Percentiles rank a stretch among this genome's conserved stretches.
Evolutionary conservation across 2,797 vertebrate genomes (phyloP).

Genomic region (Serranus cabrilla): DNA sequence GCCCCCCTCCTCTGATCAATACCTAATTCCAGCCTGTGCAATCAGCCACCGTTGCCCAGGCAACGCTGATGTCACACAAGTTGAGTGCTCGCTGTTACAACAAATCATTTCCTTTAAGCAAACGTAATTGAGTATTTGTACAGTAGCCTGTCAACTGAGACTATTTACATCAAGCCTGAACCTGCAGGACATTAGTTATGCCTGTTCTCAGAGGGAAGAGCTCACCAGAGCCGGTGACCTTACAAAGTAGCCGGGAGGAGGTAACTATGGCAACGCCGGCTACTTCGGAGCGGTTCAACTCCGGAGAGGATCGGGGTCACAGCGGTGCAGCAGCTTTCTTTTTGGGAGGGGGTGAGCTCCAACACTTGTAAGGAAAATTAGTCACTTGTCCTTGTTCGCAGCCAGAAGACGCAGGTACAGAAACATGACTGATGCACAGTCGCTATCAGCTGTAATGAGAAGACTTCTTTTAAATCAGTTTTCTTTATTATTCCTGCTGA

Average conservation of each 20-base stretch:
- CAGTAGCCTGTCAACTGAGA: conserved; percentile 94
- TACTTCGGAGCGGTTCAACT: conserved; percentile 78
- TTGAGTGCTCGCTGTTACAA: conserved; percentile 94
- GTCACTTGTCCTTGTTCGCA: conserved; percentile 65
- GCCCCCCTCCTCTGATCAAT: conserved; percentile 93
- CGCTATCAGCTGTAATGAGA: conserved; percentile 65
- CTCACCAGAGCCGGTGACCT: conserved; percentile 88
- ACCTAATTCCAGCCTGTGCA: conserved; percentile 97
- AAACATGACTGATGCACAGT: conserved; percentile 66
- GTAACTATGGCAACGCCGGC: conserved; percentile 91
- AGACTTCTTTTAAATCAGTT: conserved; percentile 78
- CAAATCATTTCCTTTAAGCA: conserved; percentile 99
- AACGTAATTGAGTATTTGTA: conserved; percentile 97
- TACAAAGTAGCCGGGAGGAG: conserved; percentile 90
- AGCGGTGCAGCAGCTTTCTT: conserved; percentile 56
- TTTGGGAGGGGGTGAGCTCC: conserved; percentile 45
- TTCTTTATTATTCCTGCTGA: conserved; percentile 78
- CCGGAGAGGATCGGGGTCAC: conserved; percentile 72
- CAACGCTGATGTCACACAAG: conserved; percentile 97
- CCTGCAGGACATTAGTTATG: conserved; percentile 94
- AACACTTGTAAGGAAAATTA: conserved; percentile 62
- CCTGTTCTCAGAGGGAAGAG: conserved; percentile 88
- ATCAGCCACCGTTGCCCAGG: conserved; percentile 94
- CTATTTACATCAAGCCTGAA: conserved; percentile 94
- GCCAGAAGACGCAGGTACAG: conserved; percentile 51